Evolutionary conservation across 2,888 invertebrate species (phyloP), one percentile per base, ranked within the genome.

Genomic region (Papilio protenor): DNA sequence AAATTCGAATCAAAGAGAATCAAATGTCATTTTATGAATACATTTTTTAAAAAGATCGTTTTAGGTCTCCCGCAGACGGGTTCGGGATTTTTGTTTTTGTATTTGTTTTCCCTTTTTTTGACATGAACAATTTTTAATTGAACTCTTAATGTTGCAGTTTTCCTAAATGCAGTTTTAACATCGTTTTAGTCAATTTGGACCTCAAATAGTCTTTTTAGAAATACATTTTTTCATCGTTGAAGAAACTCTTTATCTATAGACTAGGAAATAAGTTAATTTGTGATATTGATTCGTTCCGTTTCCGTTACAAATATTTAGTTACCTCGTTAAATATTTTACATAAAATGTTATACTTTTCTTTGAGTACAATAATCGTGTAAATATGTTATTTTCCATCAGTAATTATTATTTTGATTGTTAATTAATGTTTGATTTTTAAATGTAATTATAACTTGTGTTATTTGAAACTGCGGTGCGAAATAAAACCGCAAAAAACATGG

Each of bases 1-100:
- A 92, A 93, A 92, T 94, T 90, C 88, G 91, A 91, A 93, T 92
- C 91, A 92, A 88, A 87, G 85, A 88, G 91, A 92, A 94, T 94
- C 94, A 93, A 91, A 92, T 93, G 92, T 92, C 94, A 91, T 89
- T 90, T 90, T 89, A 90, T 88, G 88, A 88, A 89, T 88, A 87
- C 85, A 71, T 71, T 78, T 80, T 80, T 80, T 49, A 78, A 78
- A 33, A 75, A 72, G 78, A 78, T 66, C 71, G 64, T 47, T 66
- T 66, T 47, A 64, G 55, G 75, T 57, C 47, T 27, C 74, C 73
- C 78, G 72, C 78, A 70, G 76, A 74, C 76, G 70, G 21, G 16
- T n/a, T 57, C 14, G 45, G 49, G 59, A 69, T 74, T 49, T 70
- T 70, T 27, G 69, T 74, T 27, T n/a, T 70, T 55, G 57, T 40